Evolutionary conservation across 2,797 vertebrate genomes (phyloP).

Genomic region (Scomberomorus guttatus): DNA sequence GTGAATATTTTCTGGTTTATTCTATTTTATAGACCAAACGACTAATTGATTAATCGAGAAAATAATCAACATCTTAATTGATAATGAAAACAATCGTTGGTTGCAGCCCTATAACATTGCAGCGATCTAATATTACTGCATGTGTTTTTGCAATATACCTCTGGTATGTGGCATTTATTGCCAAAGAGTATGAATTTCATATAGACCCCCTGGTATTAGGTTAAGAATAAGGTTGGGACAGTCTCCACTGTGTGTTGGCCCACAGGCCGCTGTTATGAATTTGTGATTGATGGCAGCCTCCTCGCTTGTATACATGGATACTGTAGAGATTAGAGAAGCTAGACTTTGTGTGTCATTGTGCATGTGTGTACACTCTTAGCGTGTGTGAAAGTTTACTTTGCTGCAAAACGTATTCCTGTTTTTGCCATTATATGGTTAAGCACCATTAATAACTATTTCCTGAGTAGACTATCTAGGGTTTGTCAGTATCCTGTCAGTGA

Average conservation of each 20-base stretch:
- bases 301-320: slow-evolving; percentile 18
- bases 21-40: no score
- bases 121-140: neutral
- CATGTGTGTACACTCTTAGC: neutral
- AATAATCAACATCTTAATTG: no score
- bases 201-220: neutral
- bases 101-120: no score
- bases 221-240: neutral
- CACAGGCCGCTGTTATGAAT: slow-evolving; percentile 14
- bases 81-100: no score
- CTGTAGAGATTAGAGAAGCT: slow-evolving; percentile 9
- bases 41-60: no score
- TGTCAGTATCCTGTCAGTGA: neutral
- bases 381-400: neutral
- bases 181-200: slow-evolving; percentile 14
- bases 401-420: neutral
- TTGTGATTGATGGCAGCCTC: slow-evolving; percentile 42
- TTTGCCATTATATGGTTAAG: neutral
- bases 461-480: neutral
- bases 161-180: neutral
- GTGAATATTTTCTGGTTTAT: no score
- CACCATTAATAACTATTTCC: neutral
- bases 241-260: neutral
- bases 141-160: neutral
- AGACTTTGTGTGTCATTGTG: neutral